These are phyloP conservation scores for Rhinatrema bivittatum DNA, from an alignment of 2,797 vertebrate species.

Conservation along the genomic window DNA sequence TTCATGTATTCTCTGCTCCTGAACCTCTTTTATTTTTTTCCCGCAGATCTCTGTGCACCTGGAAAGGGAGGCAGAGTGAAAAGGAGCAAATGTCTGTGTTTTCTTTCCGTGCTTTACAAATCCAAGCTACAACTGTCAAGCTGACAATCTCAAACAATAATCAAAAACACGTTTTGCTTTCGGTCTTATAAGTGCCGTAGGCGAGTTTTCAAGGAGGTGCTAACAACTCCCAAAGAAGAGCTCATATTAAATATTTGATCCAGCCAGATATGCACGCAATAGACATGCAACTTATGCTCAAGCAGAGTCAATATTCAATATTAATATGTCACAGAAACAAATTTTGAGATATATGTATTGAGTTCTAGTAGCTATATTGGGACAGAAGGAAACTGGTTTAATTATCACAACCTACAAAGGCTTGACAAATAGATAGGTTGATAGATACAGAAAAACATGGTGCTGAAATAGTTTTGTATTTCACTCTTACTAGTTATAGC, in stretches of 20 bases:
- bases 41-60: conserved; percentile 43
- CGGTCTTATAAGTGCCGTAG: conserved; percentile 62
- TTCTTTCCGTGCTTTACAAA: conserved; percentile 51
- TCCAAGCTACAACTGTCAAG: conserved; percentile 63
- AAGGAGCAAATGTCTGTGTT: conserved; percentile 40
- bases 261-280: conserved; percentile 51
- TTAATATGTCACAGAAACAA: too few species aligned
- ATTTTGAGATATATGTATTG: too few species aligned
- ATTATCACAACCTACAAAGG: too few species aligned
- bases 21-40: conserved; percentile 44
- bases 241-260: conserved; percentile 69
- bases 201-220: conserved; percentile 68
- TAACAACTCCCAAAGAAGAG: conserved; percentile 69
- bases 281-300: conserved; percentile 44
- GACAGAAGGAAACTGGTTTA: too few species aligned
- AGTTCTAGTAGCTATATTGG: too few species aligned
- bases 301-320: too few species aligned
- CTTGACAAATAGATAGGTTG: too few species aligned
- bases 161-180: conserved; percentile 69
- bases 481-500: too few species aligned
- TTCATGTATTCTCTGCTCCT: conserved; percentile 51
- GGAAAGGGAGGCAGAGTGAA: conserved; percentile 45
- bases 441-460: too few species aligned
- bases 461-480: too few species aligned
- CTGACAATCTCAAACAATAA: conserved; percentile 71